Evolutionary conservation across 2,797 vertebrate genomes (phyloP).

Genomic region (Okamejei kenojei): DNA sequence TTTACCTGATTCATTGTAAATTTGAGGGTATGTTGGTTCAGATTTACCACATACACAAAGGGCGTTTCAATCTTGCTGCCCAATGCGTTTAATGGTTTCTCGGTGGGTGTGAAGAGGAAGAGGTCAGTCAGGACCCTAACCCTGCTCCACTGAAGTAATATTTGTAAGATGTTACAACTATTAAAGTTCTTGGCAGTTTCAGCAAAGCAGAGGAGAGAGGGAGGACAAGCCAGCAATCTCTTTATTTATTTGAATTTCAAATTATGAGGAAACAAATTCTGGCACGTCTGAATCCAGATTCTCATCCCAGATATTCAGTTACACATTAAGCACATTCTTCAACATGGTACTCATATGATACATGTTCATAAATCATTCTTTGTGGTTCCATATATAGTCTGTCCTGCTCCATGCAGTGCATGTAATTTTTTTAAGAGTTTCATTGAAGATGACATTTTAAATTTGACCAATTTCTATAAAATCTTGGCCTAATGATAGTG

Average conservation of each 20-base stretch:
- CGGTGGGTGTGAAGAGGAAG: not conserved
- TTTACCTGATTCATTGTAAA: not conserved
- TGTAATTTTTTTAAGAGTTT: slow-evolving; percentile 56
- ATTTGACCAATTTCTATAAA: slow-evolving; percentile 96
- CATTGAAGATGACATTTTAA: slow-evolving; percentile 94
- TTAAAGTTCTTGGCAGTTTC: not conserved
- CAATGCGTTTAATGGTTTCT: not conserved
- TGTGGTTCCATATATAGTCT: slow-evolving; percentile 32
- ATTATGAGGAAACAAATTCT: not conserved
- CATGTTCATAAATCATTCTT: slow-evolving; percentile 33
- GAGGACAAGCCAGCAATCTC: not conserved
- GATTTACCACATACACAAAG: not conserved
- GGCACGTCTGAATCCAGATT: not conserved
- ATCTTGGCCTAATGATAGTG: slow-evolving; percentile 89
- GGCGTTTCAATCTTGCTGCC: not conserved
- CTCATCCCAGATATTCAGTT: not conserved
- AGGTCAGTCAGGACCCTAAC: not conserved
- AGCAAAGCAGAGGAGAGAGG: not conserved
- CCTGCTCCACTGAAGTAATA: not conserved
- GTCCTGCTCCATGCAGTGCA: slow-evolving; percentile 2
- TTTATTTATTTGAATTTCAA: slow-evolving; percentile 28
- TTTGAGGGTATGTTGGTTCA: not conserved
- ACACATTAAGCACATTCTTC: slow-evolving; percentile 28
- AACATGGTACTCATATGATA: slow-evolving; percentile 16
- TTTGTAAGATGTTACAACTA: not conserved